phyloP scores from a whole-genome alignment of 2,888 invertebrate species.

The Biston betularia region DNA sequence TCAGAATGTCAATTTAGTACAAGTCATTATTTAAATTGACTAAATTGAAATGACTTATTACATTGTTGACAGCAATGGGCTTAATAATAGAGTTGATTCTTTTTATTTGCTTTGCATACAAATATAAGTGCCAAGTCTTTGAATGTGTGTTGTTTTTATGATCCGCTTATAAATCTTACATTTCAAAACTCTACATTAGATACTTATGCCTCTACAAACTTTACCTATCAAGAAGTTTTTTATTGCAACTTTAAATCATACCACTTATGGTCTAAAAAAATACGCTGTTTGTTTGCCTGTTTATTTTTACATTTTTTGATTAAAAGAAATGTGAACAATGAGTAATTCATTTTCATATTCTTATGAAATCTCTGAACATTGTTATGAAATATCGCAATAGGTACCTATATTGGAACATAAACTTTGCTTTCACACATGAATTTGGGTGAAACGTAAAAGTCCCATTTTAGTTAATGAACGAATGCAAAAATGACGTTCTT shows the following conservation, averaged over 20 bases:
- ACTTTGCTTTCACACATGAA: no score
- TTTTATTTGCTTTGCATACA: conserved; percentile 21
- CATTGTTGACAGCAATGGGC: conserved; percentile 32
- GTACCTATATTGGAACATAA: no score
- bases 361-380: no score
- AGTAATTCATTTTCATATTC: no score
- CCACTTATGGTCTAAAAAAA: background rate
- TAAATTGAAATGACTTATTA: conserved; percentile 17
- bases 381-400: no score
- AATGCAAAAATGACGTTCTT: no score
- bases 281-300: no score
- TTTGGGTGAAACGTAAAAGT: no score
- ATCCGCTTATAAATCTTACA: conserved; percentile 37
- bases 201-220: conserved; percentile 13
- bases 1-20: conserved; percentile 9
- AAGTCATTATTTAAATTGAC: conserved; percentile 36
- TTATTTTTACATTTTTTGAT: no score
- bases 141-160: conserved; percentile 49
- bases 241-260: conserved; percentile 10
- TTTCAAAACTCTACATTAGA: conserved; percentile 32
- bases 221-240: conserved; percentile 15
- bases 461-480: no score
- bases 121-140: conserved; percentile 33
- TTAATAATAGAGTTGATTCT: conserved; percentile 26
- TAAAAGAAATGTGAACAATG: no score